Conservation (phyloP, 2,113 vertebrate species). For the Petaurus breviceps region DNA sequence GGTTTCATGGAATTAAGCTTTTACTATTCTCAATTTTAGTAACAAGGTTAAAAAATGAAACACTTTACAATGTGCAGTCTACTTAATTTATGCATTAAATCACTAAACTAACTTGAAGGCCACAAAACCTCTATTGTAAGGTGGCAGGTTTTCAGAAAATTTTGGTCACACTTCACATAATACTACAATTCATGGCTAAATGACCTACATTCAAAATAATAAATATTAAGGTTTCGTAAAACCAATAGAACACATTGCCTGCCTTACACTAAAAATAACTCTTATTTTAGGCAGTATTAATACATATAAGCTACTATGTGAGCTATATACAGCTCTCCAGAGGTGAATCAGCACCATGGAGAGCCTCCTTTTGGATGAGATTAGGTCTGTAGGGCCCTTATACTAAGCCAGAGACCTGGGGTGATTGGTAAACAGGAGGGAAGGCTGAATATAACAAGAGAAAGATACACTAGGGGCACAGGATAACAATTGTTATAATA, state of each 20-base stretch:
- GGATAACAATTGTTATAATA: background rate
- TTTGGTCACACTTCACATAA: background rate
- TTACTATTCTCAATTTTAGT: background rate
- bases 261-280: background rate
- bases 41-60: background rate
- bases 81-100: background rate
- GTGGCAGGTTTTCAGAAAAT: background rate
- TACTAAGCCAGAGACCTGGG: background rate
- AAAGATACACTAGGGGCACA: background rate
- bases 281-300: background rate
- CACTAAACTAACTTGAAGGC: background rate
- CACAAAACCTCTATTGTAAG: background rate
- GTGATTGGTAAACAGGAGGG: background rate
- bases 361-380: background rate
- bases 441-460: background rate
- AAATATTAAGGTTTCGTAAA: background rate
- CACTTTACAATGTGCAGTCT: accelerated
- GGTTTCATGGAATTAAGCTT: background rate
- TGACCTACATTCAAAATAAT: background rate
- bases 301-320: background rate
- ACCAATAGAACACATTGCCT: background rate
- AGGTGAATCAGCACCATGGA: background rate
- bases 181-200: background rate
- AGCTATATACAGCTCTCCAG: background rate
- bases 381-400: background rate